Conservation (phyloP, 2,888 invertebrate species). For the Eupithecia subfuscata region DNA sequence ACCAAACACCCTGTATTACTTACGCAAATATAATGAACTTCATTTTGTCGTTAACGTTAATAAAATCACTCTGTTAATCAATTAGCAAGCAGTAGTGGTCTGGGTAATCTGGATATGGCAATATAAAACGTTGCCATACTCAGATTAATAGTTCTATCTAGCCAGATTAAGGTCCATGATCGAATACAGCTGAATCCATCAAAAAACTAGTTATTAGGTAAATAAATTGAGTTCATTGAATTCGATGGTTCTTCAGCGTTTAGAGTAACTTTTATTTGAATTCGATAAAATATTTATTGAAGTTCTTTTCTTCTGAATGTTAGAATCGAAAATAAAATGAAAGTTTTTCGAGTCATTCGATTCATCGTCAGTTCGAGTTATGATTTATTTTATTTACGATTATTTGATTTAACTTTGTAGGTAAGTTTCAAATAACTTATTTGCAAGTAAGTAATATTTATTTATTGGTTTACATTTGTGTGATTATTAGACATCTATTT, state of each 20-base stretch:
- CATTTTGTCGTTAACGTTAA: too few species aligned
- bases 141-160: too few species aligned
- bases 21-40: too few species aligned
- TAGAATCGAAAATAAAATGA: background rate
- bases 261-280: background rate
- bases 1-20: too few species aligned
- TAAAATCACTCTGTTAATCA: too few species aligned
- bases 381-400: background rate
- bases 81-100: too few species aligned
- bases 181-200: background rate
- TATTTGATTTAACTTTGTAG: background rate
- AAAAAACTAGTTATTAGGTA: constrained; percentile 6
- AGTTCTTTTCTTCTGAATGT: background rate
- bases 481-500: background rate
- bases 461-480: background rate
- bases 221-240: constrained; percentile 5
- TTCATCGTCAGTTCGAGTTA: background rate
- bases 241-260: constrained; percentile 1
- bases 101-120: too few species aligned
- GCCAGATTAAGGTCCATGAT: background rate
- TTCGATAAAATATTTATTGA: constrained; percentile 9
- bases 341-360: background rate
- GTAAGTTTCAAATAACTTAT: background rate
- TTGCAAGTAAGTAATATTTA: background rate
- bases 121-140: too few species aligned